These are phyloP conservation scores for Leptinotarsa lineolata DNA, from an alignment of 1,140 invertebrate species.

Conservation along the genomic window DNA sequence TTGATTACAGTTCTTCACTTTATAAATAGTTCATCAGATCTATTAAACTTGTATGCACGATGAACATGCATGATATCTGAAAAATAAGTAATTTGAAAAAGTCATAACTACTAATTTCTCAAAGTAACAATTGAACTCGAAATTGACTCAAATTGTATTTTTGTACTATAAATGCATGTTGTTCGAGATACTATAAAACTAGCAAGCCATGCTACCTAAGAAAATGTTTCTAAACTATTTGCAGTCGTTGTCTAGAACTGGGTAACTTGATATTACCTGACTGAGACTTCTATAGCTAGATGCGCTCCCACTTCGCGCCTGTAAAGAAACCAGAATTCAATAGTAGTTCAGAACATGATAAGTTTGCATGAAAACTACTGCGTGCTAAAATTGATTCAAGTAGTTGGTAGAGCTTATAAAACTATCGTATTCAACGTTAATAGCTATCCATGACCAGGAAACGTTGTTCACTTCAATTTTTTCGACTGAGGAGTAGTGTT, in stretches of 20 bases:
- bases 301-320: constrained; percentile 81
- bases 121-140: too few relatives aligned
- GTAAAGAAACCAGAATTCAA: constrained; percentile 58
- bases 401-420: too few relatives aligned
- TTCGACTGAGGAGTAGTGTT: background rate
- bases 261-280: constrained; percentile 65
- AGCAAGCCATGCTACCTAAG: constrained; percentile 22
- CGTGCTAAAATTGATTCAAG: background rate
- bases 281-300: constrained; percentile 86
- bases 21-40: too few relatives aligned
- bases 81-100: too few relatives aligned
- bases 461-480: background rate
- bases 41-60: too few relatives aligned
- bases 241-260: background rate
- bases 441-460: background rate
- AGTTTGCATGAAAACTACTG: background rate
- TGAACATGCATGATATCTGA: too few relatives aligned
- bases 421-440: too few relatives aligned
- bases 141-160: too few relatives aligned
- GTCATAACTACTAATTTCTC: too few relatives aligned
- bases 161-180: too few relatives aligned
- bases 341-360: background rate
- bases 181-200: background rate
- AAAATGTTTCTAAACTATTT: background rate
- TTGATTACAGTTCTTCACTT: too few relatives aligned